Evolutionary conservation across 1,140 invertebrate species (phyloP).

Genomic region (Idris sp.): DNA sequence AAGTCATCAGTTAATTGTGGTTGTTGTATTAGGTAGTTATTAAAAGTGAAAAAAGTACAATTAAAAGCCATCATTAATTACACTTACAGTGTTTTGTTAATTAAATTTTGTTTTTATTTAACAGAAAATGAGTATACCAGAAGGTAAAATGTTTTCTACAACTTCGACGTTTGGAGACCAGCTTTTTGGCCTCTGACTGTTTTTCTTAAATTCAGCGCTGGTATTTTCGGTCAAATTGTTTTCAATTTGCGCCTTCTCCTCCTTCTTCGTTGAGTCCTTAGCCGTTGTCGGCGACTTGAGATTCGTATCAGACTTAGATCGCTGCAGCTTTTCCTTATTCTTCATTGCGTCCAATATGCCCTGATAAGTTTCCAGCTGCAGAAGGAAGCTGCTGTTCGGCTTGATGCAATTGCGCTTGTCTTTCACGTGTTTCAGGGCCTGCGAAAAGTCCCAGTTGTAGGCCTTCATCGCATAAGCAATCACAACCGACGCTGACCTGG

Average conservation of each 20-base stretch:
- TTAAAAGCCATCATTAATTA: constrained; percentile 1
- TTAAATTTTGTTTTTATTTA: too few species aligned
- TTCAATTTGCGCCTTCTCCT: constrained; percentile 69
- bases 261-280: constrained; percentile 73
- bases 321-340: constrained; percentile 93
- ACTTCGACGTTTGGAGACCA: constrained; percentile 88
- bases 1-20: too few species aligned
- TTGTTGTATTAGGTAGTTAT: too few species aligned
- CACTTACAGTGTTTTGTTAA: too few species aligned
- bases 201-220: constrained; percentile 70
- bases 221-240: constrained; percentile 64
- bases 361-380: constrained; percentile 96
- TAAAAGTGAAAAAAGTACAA: constrained; percentile 1
- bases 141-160: constrained; percentile 80
- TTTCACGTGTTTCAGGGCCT: constrained; percentile 93
- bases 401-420: constrained; percentile 94
- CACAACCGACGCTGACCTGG: constrained; percentile 97
- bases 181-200: constrained; percentile 84
- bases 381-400: constrained; percentile 95
- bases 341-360: constrained; percentile 97
- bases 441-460: constrained; percentile 93
- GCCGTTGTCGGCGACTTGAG: constrained; percentile 84
- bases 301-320: constrained; percentile 95
- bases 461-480: constrained; percentile 99
- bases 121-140: constrained; percentile 65